Evolutionary conservation across 2,113 vertebrate species (phyloP), one percentile per base, ranked within the genome.

Genomic region (Ondatra zibethicus): DNA sequence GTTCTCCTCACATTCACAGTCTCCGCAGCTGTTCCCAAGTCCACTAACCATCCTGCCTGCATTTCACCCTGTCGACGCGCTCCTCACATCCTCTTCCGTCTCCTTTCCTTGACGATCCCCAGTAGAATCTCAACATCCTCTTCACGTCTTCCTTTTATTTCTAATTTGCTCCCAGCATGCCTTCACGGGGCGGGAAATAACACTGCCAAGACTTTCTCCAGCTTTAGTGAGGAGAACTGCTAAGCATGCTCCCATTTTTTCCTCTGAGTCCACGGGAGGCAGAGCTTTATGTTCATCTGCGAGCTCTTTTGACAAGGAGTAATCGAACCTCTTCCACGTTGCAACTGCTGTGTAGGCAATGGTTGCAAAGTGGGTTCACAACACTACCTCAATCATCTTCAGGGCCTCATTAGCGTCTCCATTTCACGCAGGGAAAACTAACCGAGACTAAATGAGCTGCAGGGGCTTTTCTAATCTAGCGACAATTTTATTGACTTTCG

Each of bases 1-100:
- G 61, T 70, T 92, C 70, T 78, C 5, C n/a, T 45, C 87, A 39
- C 68, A 58, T 33, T 90, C 58, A n/a, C 75, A 86, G 58, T 36
- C 95, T 92, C 13, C 0, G 6, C 94, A 97, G 94, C 72, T 96
- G 73, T 91, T 94, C 94, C 92, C 84, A 87, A 92, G 92, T 84
- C 92, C 33, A 68, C 88, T 87, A 88, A 70, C 36, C n/a, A 77
- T 73, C 70, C 87, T 92, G 39, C 68, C 82, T 91, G 52, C 52
- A n/a, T 92, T 96, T 93, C 81, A 91, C 87, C 36, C 39, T 82
- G 39, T 77, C 47, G 85, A 78, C 73, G 50, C 16, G 5, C 96
- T 93, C 82, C 61, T 95, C 36, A 50, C 72, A 89, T 89, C 66
- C 33, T 93, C 73, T 75, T 89, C 72, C 77, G 87, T 42, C 42